Base-by-base conservation (phyloP, 1,140 invertebrate species). In the Scylla paramamosain region DNA sequence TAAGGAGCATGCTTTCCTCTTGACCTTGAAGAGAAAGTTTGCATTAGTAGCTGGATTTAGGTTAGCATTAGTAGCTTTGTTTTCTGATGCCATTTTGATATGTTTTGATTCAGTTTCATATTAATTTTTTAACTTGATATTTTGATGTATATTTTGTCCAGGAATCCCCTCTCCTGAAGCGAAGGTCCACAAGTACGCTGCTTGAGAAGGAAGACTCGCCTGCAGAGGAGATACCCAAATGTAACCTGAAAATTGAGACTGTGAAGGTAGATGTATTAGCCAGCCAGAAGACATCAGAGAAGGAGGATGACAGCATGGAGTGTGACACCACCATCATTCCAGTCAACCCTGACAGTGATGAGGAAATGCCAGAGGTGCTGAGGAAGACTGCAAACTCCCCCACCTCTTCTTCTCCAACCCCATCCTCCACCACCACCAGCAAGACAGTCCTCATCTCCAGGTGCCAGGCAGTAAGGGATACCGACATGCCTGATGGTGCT, bases 151-250 rank as follows among this genome's bases (percentile, higher is more conserved):
- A 92, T 31, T 82, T 89, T 91, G 25, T 45, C 29, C 91, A 95
- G 94, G 94, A 95, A 87, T 95, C 94, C n/a, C 94, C 94, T 8
- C 39, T 95, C 28, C 48, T 95, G 94, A 95, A 95, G 91, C 48
- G 94, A n/a, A 52, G 84, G 39, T 95, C 94, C 45, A 95, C 94
- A 31, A 92, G 52, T 89, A 95, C 94, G 0, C 77, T 95, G 32
- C 94, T 86, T 28, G 94, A 95, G 82, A 91, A 84, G 48, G 94
- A 95, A 88, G 82, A 92, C 25, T 48, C 84, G 3, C 91, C 91
- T n/a, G 46, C 31, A 48, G 91, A 87, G 28, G 88, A 95, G 8
- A 59, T n/a, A 14, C 84, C 94, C 16, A 92, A 95, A 20, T 92
- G 83, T 10, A 92, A 87, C 83, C 39, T 95, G 48, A 86, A 92